Conservation (phyloP, 1,140 invertebrate genomes). For the Hyposmocoma kahamanoa region DNA sequence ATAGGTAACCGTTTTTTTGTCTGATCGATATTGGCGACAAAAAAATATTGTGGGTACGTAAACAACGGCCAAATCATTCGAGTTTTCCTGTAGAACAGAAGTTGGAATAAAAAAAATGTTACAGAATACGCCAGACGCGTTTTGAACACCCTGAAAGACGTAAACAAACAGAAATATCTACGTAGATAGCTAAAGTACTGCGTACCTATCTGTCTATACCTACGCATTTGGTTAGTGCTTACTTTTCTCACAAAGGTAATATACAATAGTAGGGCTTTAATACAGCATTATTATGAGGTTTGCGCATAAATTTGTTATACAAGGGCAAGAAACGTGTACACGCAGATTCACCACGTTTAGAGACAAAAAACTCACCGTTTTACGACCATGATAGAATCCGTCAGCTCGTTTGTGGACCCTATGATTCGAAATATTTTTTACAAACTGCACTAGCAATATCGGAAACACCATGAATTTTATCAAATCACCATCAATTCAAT, state of each 20-base stretch:
- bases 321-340: too few species aligned
- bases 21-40: slow-evolving; percentile 13
- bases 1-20: too few species aligned
- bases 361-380: slow-evolving; percentile 62
- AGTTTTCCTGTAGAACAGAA: too few species aligned
- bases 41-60: slow-evolving; percentile 2
- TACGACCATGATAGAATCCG: slow-evolving; percentile 74
- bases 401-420: slow-evolving; percentile 69
- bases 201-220: not conserved
- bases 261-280: too few species aligned
- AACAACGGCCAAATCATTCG: slow-evolving; percentile 6
- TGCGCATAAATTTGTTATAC: too few species aligned
- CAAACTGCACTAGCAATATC: slow-evolving; percentile 55
- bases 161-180: slow-evolving; percentile 2
- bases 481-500: slow-evolving; percentile 62
- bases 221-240: too few species aligned
- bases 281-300: too few species aligned
- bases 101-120: too few species aligned
- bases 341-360: slow-evolving; percentile 12
- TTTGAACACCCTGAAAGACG: not conserved
- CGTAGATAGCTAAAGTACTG: not conserved
- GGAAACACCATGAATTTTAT: slow-evolving; percentile 68
- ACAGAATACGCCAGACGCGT: slow-evolving; percentile 8
- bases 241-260: too few species aligned
- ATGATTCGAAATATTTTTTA: slow-evolving; percentile 69